Base-by-base conservation (phyloP, 35 echinoderm and acorn worm genomes). In the Diadema setosum region DNA sequence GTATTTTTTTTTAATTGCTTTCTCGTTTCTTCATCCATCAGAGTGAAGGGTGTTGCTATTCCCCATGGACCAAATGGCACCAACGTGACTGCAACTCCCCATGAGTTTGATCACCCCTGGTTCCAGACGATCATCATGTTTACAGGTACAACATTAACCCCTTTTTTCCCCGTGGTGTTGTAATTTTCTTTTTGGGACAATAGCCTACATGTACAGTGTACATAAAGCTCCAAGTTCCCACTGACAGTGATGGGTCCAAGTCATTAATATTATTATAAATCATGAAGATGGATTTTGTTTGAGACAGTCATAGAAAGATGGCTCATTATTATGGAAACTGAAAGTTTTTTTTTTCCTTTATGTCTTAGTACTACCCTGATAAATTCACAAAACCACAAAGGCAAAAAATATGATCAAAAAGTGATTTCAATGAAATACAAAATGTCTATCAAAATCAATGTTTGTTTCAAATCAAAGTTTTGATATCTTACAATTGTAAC, bases 121-220 rank as follows among this genome's bases (percentile, higher is more conserved):
- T 93, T 93, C 73, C 91, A 93, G 45, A 93, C 91, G 20, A 63
- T 93, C 16, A 88, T 93, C 41, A 93, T 93, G 91, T 93, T 93
- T 59, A 82, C 84, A 42, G 91, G 91, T 93, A 44, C 29, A 78
- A 36, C 11, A 41, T 3, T 12, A 78, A 35, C 18, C 24, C 14
- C 5, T 18, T 39, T 35, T 39, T 29, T 7, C 40, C 33, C 17
- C 31, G 14, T 23, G 11, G 0, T 0, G 12, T 73, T 33, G 5
- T 73, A 3, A 29, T 73, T n/a, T n/a, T n/a, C n/a, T n/a, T n/a
- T n/a, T n/a, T n/a, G n/a, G n/a, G 48, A 52, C 9, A n/a, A 52
- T 9, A 11, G 48, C n/a, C n/a, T 52, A 52, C 9, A 11, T 52
- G 48, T 52, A n/a, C n/a, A 52, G n/a, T 11, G n/a, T 52, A n/a